These are phyloP conservation scores for Ornithoptera priamus DNA, from an alignment of 2,888 invertebrate species.

Conservation along the genomic window DNA sequence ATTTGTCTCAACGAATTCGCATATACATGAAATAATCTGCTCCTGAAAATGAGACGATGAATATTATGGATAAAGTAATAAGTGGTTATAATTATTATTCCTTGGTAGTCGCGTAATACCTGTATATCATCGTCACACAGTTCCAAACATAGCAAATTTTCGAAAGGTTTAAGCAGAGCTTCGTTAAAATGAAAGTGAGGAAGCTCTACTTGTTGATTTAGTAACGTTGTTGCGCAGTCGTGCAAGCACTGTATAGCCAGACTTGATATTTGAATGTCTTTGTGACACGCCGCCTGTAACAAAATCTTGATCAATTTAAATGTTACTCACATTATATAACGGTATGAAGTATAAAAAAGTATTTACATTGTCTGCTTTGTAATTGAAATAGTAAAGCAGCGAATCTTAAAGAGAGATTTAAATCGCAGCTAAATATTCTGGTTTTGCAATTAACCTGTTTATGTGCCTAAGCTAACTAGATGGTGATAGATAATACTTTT, in stretches of 20 bases:
- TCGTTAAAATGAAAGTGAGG: slow-evolving; percentile 98
- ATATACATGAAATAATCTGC: slow-evolving; percentile 95
- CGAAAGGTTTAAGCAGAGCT: slow-evolving; percentile 95
- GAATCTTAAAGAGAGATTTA: too few relatives aligned
- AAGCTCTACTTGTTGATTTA: slow-evolving; percentile 92
- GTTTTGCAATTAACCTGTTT: too few relatives aligned
- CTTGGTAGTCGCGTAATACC: slow-evolving; percentile 59
- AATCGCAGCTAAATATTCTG: too few relatives aligned
- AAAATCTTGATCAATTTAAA: too few relatives aligned
- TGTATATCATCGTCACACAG: slow-evolving; percentile 96
- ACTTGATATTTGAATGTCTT: slow-evolving; percentile 92
- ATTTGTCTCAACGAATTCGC: slow-evolving; percentile 97
- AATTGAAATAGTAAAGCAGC: too few relatives aligned
- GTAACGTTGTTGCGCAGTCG: slow-evolving; percentile 91
- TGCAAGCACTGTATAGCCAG: slow-evolving; percentile 95
- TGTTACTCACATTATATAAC: too few relatives aligned
- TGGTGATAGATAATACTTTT: too few relatives aligned
- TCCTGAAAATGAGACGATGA: slow-evolving; percentile 78
- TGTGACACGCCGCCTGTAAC: slow-evolving; percentile 91
- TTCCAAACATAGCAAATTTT: slow-evolving; percentile 95
- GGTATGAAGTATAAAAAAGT: too few relatives aligned
- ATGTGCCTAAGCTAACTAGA: too few relatives aligned
- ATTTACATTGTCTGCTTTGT: too few relatives aligned
- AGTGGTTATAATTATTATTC: not conserved
- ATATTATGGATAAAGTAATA: slow-evolving; percentile 8